Evolutionary conservation across 2,888 invertebrate genomes (phyloP).

Genomic region (Tipula unca): DNA sequence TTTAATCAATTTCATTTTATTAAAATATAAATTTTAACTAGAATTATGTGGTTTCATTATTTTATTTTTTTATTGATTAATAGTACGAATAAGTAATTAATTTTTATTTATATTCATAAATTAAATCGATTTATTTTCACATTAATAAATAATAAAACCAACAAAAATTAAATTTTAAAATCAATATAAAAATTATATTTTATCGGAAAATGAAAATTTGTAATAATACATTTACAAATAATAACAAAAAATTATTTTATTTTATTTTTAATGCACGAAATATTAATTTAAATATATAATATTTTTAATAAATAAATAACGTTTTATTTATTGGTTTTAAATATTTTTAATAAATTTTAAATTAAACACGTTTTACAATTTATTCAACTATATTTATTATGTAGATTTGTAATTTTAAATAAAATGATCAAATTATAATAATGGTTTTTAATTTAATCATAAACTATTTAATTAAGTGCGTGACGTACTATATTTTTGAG

Average conservation of each 20-base stretch:
- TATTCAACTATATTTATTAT: background rate
- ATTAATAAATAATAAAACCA: background rate
- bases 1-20: too few species aligned
- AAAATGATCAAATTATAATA: too few species aligned
- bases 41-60: background rate
- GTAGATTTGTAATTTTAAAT: background rate
- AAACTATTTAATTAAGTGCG: background rate
- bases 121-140: background rate
- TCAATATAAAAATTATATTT: background rate
- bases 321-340: background rate
- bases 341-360: background rate
- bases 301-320: background rate
- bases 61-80: background rate
- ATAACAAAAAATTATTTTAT: too few species aligned
- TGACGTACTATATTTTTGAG: too few species aligned
- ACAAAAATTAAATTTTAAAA: background rate
- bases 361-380: background rate
- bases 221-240: too few species aligned
- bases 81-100: background rate
- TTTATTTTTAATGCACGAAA: background rate
- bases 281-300: background rate
- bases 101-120: background rate
- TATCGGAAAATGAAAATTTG: too few species aligned
- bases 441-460: too few species aligned
- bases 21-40: background rate